Evolutionary conservation across 1,140 invertebrate species (phyloP).

Genomic region (Bradynema listronoti): DNA sequence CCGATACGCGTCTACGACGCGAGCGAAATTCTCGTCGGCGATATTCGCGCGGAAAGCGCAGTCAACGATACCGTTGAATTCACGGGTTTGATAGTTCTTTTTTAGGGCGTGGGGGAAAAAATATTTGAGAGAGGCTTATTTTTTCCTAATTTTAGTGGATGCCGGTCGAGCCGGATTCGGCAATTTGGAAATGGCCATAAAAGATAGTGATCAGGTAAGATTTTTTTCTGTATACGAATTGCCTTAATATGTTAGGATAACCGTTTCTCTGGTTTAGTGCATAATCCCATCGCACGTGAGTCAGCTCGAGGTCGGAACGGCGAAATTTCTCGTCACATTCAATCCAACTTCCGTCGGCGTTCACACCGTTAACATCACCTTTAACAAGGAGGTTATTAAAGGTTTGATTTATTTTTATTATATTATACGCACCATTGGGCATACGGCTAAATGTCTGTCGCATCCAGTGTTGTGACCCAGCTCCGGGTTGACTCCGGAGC

Average conservation of each 20-base stretch:
- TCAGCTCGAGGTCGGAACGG: slow-evolving; percentile 52
- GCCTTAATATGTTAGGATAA: slow-evolving; percentile 9
- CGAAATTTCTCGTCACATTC: slow-evolving; percentile 61
- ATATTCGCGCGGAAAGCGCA: slow-evolving; percentile 52
- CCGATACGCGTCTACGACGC: slow-evolving; percentile 60
- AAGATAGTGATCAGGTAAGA: slow-evolving; percentile 25
- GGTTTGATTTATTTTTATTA: no score
- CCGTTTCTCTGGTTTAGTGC: slow-evolving; percentile 14
- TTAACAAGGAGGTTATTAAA: slow-evolving; percentile 60
- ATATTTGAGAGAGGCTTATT: slow-evolving; percentile 7
- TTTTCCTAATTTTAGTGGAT: slow-evolving; percentile 58
- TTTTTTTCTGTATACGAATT: background rate
- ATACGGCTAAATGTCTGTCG: no score
- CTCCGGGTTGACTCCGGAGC: no score
- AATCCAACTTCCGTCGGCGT: slow-evolving; percentile 55
- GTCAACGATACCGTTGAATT: slow-evolving; percentile 58
- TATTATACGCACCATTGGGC: slow-evolving; percentile 4
- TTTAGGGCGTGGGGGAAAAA: slow-evolving; percentile 2
- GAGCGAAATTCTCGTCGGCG: slow-evolving; percentile 59
- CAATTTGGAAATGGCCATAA: slow-evolving; percentile 60
- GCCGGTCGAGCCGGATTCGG: slow-evolving; percentile 61
- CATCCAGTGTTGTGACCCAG: no score
- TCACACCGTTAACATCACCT: slow-evolving; percentile 60
- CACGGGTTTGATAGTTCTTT: slow-evolving; percentile 25
- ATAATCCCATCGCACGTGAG: slow-evolving; percentile 57